Base-by-base conservation (phyloP, 1,140 invertebrate species). In the Paraescarpia echinospica region DNA sequence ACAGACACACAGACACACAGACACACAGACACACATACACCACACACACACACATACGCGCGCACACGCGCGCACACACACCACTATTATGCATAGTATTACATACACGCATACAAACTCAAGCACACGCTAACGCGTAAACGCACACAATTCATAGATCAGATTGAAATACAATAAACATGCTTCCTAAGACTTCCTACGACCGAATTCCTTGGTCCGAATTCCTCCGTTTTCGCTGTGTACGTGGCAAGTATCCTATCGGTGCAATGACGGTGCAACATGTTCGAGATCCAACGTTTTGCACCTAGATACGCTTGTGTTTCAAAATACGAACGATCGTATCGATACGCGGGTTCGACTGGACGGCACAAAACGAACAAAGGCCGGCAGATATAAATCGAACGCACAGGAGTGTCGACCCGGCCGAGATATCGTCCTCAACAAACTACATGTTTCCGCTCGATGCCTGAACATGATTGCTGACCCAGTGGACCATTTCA, bases 21-120 rank as follows among this genome's bases (percentile, higher is more conserved):
- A 41, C 41, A 41, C 12, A 12, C 41, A 41, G 4, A 4, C 41
- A 12, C 41, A 41, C 4, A 41, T 12, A 41, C 41, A 41, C 41
- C n/a, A n/a, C n/a, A n/a, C n/a, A 27, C 34, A 33, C 48, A 1
- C 48, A 51, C 48, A 51, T 18, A 51, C 48, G 31, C 89, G 31
- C 89, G 31, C n/a, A 89, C 89, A 34, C 89, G 31, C 89, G 31
- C 89, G 31, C 89, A 89, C 89, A 89, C n/a, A n/a, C n/a, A n/a
- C n/a, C n/a, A n/a, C n/a, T n/a, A n/a, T n/a, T n/a, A n/a, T n/a
- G n/a, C n/a, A n/a, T n/a, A n/a, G n/a, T n/a, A n/a, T n/a, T n/a
- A 12, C 41, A 41, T 12, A 41, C 41, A 41, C 89, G 18, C 34
- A 89, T 18, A 33, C 89, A 33, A 2, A 89, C 34, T 6, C n/a